Percentiles rank a stretch among this genome's conserved stretches.
phyloP scores from a whole-genome alignment of 64 coral and sea anemone genomes.

The Montipora efflorescens region DNA sequence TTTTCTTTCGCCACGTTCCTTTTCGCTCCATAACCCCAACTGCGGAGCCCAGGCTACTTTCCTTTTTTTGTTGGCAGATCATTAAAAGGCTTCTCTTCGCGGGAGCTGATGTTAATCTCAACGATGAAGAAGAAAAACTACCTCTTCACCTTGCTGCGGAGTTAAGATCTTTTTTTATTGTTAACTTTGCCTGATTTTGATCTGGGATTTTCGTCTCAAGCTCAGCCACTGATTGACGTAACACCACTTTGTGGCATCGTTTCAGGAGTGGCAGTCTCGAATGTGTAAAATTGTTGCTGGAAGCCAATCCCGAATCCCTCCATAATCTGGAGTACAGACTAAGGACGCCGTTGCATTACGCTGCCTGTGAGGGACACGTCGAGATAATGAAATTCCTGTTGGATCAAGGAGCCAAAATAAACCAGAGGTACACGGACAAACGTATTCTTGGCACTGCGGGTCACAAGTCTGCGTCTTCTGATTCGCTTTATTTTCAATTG shows the following conservation, averaged over 20 bases:
- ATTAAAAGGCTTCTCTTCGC: conserved; percentile 26
- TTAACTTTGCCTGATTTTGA: neutral
- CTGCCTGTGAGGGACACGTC: conserved; percentile 15
- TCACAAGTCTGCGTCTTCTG: too few species aligned
- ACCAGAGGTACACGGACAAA: conserved; percentile 4
- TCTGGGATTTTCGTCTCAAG: neutral
- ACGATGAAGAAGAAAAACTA: conserved; percentile 59
- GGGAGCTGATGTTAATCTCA: conserved; percentile 29
- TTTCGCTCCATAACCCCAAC: too few species aligned
- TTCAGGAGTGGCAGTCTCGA: conserved; percentile 45
- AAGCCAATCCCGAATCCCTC: conserved; percentile 42
- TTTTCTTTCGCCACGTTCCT: too few species aligned
- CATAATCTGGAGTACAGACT: conserved; percentile 49
- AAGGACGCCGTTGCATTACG: conserved; percentile 38
- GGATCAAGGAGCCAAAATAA: conserved; percentile 49
- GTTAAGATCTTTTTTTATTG: neutral
- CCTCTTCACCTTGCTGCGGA: conserved; percentile 62
- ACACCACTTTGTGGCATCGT: neutral
- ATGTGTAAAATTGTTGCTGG: conserved; percentile 50
- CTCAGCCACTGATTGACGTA: neutral
- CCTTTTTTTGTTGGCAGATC: conserved; percentile 28
- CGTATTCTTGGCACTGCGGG: too few species aligned
- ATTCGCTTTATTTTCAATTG: too few species aligned
- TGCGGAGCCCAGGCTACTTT: too few species aligned
- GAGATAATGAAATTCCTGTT: conserved; percentile 43